Evolutionary conservation across 2,797 vertebrate genomes (phyloP), one percentile per base, ranked within the genome.

Genomic region (Lagodon rhomboides): DNA sequence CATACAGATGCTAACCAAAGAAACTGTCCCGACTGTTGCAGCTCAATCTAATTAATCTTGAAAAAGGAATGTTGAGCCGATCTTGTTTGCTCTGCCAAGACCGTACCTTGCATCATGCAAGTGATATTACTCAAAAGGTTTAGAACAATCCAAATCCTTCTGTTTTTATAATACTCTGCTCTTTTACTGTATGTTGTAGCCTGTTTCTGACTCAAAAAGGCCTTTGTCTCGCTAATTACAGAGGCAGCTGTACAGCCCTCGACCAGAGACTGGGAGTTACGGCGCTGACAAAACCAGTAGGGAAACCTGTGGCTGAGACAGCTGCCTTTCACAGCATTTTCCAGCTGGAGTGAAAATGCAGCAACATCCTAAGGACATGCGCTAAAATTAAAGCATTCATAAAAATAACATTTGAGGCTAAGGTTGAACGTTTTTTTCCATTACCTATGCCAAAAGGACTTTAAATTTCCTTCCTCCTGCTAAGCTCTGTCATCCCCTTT

Each of bases 141-240:
- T 50, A 68, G 47, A 87, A 56, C 34, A n/a, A 77, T 83, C 73
- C 65, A 81, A 90, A 84, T 61, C 68, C 70, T 85, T 84, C 56
- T 78, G 51, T 89, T 90, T 91, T 89, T 78, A 76, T 43, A 80
- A 82, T 58, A 47, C 77, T 84, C 58, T 61, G 74, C 66, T 67
- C 22, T 89, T 92, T 89, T 41, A 77, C 82, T 82, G 73, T 64
- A 75, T 51, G 55, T 85, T 90, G 62, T 54, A 51, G 86, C 59
- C 83, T 41, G 30, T 65, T 85, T 83, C 82, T 86, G 81, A 82
- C 90, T 94, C 75, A 90, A 93, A 90, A 91, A 84, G 86, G 81
- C 79, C 83, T 94, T 94, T 93, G 93, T 93, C 84, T 89, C 38
- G 12, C 76, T 93, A 94, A 94, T 93, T 94, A 92, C 89, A 93